A percentile compares a stretch with the other conserved stretches of the same genome.
These are phyloP conservation scores for Rhinoraja longicauda DNA, from an alignment of 2,797 vertebrate species.

Conservation along the genomic window DNA sequence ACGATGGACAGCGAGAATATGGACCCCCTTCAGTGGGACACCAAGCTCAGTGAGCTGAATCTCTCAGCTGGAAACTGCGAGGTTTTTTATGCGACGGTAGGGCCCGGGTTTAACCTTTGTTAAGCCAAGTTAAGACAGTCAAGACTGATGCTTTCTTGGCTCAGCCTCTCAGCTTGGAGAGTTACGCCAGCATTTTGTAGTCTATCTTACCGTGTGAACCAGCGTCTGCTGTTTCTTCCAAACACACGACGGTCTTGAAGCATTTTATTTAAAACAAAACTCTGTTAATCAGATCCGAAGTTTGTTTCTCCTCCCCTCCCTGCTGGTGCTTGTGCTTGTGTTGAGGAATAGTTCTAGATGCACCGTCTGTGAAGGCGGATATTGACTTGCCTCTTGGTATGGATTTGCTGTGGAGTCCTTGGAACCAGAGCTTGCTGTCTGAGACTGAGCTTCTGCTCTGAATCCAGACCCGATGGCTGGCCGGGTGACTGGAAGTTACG, in stretches of 20 bases:
- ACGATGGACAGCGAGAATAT: not conserved
- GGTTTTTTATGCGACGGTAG: conserved; percentile 10
- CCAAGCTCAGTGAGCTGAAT: conserved; percentile 29
- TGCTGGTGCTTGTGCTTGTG: not conserved
- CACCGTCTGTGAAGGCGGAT: too few species aligned
- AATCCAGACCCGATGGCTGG: not conserved
- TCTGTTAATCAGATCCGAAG: not conserved
- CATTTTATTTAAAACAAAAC: not conserved
- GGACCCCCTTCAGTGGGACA: not conserved
- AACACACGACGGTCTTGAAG: too few species aligned
- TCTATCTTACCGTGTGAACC: too few species aligned
- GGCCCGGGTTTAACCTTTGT: not conserved
- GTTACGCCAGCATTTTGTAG: too few species aligned
- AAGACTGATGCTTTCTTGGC: not conserved
- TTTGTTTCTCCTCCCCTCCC: not conserved
- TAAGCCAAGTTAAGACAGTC: not conserved
- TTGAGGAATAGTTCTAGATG: not conserved
- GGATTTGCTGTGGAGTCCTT: not conserved
- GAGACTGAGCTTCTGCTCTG: not conserved
- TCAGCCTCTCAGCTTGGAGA: not conserved
- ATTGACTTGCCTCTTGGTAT: not conserved
- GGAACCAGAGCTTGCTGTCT: not conserved
- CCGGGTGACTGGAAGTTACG: not conserved
- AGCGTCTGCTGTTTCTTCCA: too few species aligned
- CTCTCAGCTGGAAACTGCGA: not conserved